Percentiles rank a stretch among this genome's conserved stretches.
phyloP scores from a whole-genome alignment of 2,113 vertebrate genomes.

The Propithecus coquereli region DNA sequence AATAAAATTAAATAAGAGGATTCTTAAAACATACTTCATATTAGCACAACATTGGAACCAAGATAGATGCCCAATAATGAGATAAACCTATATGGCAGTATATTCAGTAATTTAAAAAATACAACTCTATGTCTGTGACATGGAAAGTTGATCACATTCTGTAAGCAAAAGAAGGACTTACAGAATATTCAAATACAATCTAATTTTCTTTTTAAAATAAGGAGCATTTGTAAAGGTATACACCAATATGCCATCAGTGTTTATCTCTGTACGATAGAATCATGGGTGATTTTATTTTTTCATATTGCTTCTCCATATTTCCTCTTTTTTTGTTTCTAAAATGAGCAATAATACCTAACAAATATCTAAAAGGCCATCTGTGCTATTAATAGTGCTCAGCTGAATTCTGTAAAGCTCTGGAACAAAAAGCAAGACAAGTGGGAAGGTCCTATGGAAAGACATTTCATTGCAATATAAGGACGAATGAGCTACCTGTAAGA shows the following conservation, averaged over 20 bases:
- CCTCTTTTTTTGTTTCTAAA: neutral
- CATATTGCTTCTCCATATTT: neutral
- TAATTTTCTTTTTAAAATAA: neutral
- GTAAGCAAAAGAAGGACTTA: neutral
- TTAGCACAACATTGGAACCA: slow-evolving; percentile 1
- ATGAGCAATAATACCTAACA: neutral
- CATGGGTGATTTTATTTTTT: neutral
- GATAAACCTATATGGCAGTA: neutral
- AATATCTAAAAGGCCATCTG: neutral
- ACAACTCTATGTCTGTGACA: neutral
- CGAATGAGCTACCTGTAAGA: neutral
- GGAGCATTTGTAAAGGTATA: neutral
- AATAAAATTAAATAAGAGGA: neutral
- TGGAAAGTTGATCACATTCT: neutral
- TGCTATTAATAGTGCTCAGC: neutral
- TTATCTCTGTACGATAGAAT: neutral
- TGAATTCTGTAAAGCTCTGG: neutral
- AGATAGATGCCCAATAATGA: neutral
- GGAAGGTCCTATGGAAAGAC: neutral
- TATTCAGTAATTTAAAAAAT: neutral
- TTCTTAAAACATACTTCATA: slow-evolving; percentile 13
- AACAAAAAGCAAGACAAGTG: neutral
- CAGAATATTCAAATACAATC: neutral
- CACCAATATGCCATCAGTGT: neutral
- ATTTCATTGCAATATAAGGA: neutral